A percentile compares a stretch with the other conserved stretches of the same genome.
These are phyloP conservation scores for Rutilus rutilus DNA, from an alignment of 2,113 vertebrate genomes.

Conservation along the genomic window DNA sequence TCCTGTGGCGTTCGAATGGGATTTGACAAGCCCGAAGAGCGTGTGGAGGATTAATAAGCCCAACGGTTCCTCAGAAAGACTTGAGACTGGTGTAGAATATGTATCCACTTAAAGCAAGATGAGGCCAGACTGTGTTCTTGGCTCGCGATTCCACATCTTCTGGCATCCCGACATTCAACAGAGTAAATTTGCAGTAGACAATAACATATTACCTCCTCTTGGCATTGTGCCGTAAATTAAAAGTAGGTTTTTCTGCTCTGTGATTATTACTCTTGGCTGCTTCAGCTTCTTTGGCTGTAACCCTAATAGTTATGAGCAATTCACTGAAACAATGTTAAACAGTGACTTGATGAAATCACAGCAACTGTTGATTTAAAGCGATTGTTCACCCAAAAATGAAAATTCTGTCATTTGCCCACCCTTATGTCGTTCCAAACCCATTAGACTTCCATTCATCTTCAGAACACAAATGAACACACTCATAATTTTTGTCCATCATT, in stretches of 20 bases:
- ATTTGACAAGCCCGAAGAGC: slow-evolving; percentile 51
- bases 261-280: slow-evolving; percentile 35
- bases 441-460: neutral
- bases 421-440: neutral
- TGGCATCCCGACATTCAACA: slow-evolving; percentile 27
- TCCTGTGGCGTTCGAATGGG: slow-evolving; percentile 47
- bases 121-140: slow-evolving; percentile 51
- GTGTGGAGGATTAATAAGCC: slow-evolving; percentile 57
- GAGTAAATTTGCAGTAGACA: slow-evolving; percentile 37
- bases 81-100: slow-evolving; percentile 54
- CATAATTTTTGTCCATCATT: neutral
- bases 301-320: slow-evolving; percentile 33
- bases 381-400: neutral
- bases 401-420: neutral
- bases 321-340: slow-evolving; percentile 19
- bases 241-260: slow-evolving; percentile 4
- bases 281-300: slow-evolving; percentile 24
- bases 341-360: neutral
- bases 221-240: neutral
- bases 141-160: slow-evolving; percentile 36
- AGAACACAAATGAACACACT: neutral
- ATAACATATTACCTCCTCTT: slow-evolving; percentile 44
- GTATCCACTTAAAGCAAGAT: slow-evolving; percentile 55
- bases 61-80: slow-evolving; percentile 51
- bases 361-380: slow-evolving; percentile 12